Percentiles rank a stretch among this genome's conserved stretches.
Conservation (phyloP, 1,140 invertebrate species). For the Solen grandis region DNA sequence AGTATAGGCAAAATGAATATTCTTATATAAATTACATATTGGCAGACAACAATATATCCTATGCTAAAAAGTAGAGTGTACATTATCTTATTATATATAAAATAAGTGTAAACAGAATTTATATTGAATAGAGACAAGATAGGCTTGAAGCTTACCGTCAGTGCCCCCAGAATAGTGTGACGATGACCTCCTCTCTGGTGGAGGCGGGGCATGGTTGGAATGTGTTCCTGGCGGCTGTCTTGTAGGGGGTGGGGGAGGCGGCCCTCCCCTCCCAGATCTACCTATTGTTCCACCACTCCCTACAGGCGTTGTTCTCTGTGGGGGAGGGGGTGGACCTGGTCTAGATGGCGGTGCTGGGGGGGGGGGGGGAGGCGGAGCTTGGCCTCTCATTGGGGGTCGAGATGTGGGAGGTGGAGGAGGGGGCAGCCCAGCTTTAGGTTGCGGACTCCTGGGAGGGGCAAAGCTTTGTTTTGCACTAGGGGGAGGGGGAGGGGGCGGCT, state of each 20-base stretch:
- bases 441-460: neutral
- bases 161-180: constrained; percentile 38
- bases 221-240: constrained; percentile 5
- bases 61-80: too few relatives aligned
- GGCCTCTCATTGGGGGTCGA: neutral
- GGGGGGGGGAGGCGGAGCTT: constrained; percentile 34
- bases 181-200: constrained; percentile 23
- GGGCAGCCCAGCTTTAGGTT: neutral
- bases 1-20: neutral
- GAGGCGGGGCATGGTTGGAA: constrained; percentile 2
- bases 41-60: too few relatives aligned
- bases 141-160: too few relatives aligned
- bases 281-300: constrained; percentile 49
- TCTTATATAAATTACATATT: neutral
- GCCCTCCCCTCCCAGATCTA: constrained; percentile 43
- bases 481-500: constrained; percentile 49
- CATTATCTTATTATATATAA: too few relatives aligned
- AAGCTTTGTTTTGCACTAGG: constrained; percentile 25
- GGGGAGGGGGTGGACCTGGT: constrained; percentile 50
- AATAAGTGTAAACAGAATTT: too few relatives aligned
- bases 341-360: constrained; percentile 25
- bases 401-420: constrained; percentile 19
- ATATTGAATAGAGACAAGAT: too few relatives aligned
- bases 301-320: constrained; percentile 25
- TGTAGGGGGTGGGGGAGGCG: constrained; percentile 51